phyloP scores from a whole-genome alignment of 2,797 vertebrate genomes.

The Dryobates pubescens region DNA sequence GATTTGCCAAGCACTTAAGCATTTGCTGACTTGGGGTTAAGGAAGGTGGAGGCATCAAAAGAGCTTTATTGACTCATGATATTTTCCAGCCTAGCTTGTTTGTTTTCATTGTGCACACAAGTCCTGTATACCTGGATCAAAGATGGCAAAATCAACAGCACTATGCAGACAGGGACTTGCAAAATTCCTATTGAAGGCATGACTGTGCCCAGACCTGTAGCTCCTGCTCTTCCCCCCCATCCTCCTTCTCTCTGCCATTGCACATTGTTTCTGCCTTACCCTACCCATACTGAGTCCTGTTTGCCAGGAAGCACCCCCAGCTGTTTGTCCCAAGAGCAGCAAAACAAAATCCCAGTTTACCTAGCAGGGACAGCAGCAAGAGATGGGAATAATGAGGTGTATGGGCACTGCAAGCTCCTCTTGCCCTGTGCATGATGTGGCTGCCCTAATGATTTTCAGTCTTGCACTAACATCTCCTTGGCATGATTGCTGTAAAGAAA shows the following conservation, averaged over 20 bases:
- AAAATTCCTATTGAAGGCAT: conserved; percentile 52
- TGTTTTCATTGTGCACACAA: conserved; percentile 56
- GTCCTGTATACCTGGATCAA: conserved; percentile 61
- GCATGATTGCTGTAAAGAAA: not conserved
- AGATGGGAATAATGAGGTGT: not conserved
- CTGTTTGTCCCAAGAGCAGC: not conserved
- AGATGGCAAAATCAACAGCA: conserved; percentile 63
- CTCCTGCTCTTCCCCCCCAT: conserved; percentile 25
- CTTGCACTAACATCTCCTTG: not conserved
- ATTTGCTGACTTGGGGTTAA: conserved; percentile 47
- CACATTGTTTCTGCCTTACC: not conserved
- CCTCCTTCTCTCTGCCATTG: not conserved
- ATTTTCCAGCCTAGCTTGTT: conserved; percentile 66
- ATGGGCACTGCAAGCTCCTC: fast-evolving
- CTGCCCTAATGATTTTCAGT: not conserved
- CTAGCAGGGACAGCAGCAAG: not conserved
- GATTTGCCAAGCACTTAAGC: not conserved
- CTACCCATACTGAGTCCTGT: not conserved
- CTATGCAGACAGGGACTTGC: conserved; percentile 62
- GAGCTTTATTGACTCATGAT: conserved; percentile 59
- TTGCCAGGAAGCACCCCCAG: not conserved
- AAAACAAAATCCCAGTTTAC: not conserved
- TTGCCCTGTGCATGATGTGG: not conserved
- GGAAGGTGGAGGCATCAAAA: conserved; percentile 28
- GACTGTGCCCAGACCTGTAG: conserved; percentile 63